Percentiles rank a stretch among this genome's conserved stretches.
phyloP scores from a whole-genome alignment of 2,797 vertebrate genomes.

The Gymnocypris eckloni region DNA sequence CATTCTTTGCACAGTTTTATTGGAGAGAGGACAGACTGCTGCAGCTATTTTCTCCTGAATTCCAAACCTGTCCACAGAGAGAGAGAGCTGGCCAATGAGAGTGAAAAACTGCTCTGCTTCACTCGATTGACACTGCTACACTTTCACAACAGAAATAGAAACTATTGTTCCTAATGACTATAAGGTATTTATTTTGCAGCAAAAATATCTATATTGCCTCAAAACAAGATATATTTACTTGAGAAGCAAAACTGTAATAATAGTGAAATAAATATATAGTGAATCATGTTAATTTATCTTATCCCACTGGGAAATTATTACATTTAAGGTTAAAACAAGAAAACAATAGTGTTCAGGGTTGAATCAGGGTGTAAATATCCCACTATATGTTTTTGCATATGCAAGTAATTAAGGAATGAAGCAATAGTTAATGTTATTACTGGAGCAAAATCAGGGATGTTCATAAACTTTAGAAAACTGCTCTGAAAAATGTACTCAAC shows the following conservation, averaged over 20 bases:
- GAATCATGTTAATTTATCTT: background rate
- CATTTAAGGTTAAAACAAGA: background rate
- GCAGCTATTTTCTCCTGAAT: conserved; percentile 74
- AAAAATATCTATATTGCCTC: background rate
- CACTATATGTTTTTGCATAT: background rate
- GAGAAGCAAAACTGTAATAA: background rate
- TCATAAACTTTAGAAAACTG: background rate
- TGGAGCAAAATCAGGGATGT: background rate
- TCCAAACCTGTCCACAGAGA: conserved; percentile 66
- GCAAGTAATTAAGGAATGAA: background rate
- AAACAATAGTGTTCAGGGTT: background rate
- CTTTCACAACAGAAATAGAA: background rate
- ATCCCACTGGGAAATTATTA: background rate
- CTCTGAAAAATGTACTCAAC: background rate
- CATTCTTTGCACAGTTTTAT: conserved; percentile 67
- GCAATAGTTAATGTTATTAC: background rate
- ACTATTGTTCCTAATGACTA: background rate
- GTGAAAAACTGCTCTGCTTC: conserved; percentile 32
- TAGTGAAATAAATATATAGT: too few species aligned
- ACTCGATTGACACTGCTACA: background rate
- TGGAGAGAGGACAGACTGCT: conserved; percentile 58
- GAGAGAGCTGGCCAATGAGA: conserved; percentile 29
- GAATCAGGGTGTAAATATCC: background rate
- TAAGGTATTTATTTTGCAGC: background rate
- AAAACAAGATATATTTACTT: background rate